A percentile compares a stretch with the other conserved stretches of the same genome.
Evolutionary conservation across 2,113 vertebrate species (phyloP).

Genomic region (Argyrosomus japonicus): DNA sequence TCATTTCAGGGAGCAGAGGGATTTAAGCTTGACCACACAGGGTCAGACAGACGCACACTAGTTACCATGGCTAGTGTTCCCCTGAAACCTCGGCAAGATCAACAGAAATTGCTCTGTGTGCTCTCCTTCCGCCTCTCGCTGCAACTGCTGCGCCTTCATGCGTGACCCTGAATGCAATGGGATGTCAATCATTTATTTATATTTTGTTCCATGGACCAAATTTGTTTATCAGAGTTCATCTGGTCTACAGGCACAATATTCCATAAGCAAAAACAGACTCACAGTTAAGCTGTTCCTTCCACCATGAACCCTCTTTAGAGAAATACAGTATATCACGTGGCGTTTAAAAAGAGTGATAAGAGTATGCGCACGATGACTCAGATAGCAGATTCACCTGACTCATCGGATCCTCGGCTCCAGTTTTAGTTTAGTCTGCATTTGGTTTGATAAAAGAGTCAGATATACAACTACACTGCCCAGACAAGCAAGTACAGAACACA

Average conservation of each 20-base stretch:
- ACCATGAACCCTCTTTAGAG: background rate
- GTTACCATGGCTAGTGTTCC: background rate
- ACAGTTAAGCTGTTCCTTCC: background rate
- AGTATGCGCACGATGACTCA: background rate
- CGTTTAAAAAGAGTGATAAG: background rate
- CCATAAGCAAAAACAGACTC: background rate
- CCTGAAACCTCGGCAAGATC: slow-evolving; percentile 14
- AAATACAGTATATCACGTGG: background rate
- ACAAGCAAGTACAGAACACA: slow-evolving; percentile 1
- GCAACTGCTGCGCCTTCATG: background rate
- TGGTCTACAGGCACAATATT: background rate
- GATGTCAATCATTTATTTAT: background rate
- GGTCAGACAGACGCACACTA: background rate
- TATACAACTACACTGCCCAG: background rate
- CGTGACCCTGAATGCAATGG: background rate
- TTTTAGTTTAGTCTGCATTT: background rate
- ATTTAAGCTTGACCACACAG: background rate
- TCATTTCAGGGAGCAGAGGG: slow-evolving; percentile 3
- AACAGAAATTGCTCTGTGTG: background rate
- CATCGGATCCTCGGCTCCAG: background rate
- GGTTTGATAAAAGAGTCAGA: slow-evolving; percentile 18
- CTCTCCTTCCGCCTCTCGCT: background rate
- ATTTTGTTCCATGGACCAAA: background rate
- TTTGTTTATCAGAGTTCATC: background rate
- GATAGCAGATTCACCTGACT: background rate